phyloP scores from a whole-genome alignment of 2,113 vertebrate species.

The Sterna hirundo region DNA sequence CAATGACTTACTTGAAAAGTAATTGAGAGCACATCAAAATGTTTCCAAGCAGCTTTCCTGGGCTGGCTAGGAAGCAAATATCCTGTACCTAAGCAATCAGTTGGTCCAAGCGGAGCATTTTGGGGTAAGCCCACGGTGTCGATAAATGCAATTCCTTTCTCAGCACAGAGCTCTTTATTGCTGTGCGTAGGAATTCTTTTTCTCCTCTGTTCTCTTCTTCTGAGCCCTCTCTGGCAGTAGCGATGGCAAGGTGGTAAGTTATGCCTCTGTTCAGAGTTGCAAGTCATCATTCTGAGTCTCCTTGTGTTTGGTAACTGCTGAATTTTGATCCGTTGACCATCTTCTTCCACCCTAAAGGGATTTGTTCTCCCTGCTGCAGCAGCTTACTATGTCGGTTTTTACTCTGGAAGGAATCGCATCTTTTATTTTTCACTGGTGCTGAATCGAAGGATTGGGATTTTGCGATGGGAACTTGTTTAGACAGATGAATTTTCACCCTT shows the following conservation, averaged over 20 bases:
- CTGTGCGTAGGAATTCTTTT: not conserved
- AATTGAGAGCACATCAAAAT: not conserved
- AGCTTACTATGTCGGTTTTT: not conserved
- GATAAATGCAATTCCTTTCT: not conserved
- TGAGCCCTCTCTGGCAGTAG: not conserved
- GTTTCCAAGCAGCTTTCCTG: not conserved
- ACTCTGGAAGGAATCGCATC: not conserved
- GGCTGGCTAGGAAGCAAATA: not conserved
- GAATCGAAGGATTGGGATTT: not conserved
- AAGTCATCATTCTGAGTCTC: not conserved
- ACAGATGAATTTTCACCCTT: not conserved
- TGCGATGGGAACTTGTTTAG: not conserved
- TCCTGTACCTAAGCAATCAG: not conserved
- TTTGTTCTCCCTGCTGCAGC: not conserved
- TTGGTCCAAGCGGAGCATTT: not conserved
- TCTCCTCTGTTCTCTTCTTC: not conserved
- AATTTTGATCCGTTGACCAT: not conserved
- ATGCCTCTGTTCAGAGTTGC: not conserved
- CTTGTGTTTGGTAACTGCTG: not conserved
- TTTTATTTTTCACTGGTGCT: not conserved
- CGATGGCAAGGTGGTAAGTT: not conserved
- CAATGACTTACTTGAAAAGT: not conserved
- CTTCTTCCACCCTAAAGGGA: not conserved
- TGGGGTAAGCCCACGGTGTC: not conserved
- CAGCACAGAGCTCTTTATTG: not conserved